A percentile compares a stretch with the other conserved stretches of the same genome.
Conservation (phyloP, 2,113 vertebrate species). For the Aegotheles bennettii region DNA sequence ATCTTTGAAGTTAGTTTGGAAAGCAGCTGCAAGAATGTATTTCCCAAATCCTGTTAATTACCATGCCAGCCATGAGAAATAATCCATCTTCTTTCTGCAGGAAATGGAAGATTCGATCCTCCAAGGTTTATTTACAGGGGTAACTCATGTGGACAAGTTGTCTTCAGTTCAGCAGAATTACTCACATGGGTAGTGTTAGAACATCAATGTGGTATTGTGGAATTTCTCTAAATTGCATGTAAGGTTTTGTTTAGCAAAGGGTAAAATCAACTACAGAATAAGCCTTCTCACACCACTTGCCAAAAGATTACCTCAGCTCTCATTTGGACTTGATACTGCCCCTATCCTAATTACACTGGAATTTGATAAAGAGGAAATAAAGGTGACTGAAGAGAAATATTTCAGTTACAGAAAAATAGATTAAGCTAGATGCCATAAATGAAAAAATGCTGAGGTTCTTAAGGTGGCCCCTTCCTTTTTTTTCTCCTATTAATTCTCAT, state of each 20-base stretch:
- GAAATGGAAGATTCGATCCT: slow-evolving; percentile 25
- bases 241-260: background rate
- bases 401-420: background rate
- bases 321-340: background rate
- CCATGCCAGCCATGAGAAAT: slow-evolving; percentile 30
- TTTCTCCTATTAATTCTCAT: background rate
- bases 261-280: background rate
- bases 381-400: background rate
- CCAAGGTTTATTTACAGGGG: background rate
- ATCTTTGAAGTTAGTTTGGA: slow-evolving; percentile 63
- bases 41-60: slow-evolving; percentile 60
- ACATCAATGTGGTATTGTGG: background rate
- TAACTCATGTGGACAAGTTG: background rate
- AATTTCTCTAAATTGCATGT: background rate
- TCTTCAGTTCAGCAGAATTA: background rate
- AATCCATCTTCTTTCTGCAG: background rate
- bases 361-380: background rate
- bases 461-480: background rate
- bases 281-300: background rate
- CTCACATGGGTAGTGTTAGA: background rate
- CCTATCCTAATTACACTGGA: background rate
- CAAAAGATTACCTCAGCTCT: background rate
- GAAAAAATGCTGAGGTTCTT: background rate
- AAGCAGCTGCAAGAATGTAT: slow-evolving; percentile 46
- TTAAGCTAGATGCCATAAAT: background rate